Percentiles rank a stretch among this genome's conserved stretches.
Conservation (phyloP, 2,888 invertebrate genomes). For the Willowsia nigromaculata region DNA sequence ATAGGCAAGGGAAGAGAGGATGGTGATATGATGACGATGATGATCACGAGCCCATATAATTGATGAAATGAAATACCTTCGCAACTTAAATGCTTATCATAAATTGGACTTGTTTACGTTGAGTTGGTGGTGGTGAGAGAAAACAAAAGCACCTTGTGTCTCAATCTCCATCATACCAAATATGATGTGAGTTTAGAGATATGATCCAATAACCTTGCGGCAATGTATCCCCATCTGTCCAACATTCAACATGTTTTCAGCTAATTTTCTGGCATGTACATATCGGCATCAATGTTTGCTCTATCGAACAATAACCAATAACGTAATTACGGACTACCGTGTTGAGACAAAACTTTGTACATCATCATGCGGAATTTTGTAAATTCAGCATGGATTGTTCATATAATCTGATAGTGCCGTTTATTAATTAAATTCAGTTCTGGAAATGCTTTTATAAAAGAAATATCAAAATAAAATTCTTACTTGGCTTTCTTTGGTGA, state of each 20-base stretch:
- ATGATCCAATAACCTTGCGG: neutral
- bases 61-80: conserved; percentile 63
- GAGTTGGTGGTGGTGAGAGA: neutral
- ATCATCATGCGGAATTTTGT: no score
- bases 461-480: no score
- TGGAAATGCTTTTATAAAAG: no score
- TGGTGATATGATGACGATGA: neutral
- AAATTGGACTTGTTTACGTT: conserved; percentile 23
- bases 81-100: conserved; percentile 46
- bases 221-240: conserved; percentile 1
- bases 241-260: no score
- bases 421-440: no score
- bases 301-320: neutral
- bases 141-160: conserved; percentile 13
- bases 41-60: conserved; percentile 57
- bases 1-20: neutral
- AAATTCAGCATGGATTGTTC: no score
- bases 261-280: conserved; percentile 18
- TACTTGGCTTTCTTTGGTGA: conserved; percentile 76
- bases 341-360: no score
- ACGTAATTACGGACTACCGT: neutral
- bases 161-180: neutral
- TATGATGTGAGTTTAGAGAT: neutral
- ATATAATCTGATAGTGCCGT: no score
- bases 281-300: neutral